These are phyloP conservation scores for Acleris cristana DNA, from an alignment of 2,888 invertebrate species.

Conservation along the genomic window DNA sequence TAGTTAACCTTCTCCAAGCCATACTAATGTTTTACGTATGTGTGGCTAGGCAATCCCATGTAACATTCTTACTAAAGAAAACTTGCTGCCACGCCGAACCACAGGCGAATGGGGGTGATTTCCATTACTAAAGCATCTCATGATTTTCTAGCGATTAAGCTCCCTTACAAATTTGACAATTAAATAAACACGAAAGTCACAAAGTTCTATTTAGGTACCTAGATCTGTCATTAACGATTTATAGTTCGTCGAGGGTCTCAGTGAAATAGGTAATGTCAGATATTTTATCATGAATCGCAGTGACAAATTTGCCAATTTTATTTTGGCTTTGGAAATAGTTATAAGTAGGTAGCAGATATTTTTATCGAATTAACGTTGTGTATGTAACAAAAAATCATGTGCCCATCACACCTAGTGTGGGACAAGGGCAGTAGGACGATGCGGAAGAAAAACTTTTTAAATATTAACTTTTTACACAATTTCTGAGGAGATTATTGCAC, in stretches of 20 bases:
- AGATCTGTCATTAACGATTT: not conserved
- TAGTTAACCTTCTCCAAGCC: conserved; percentile 90
- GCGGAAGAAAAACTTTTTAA: no score
- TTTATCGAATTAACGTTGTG: conserved; percentile 4
- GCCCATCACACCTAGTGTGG: no score
- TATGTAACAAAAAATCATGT: no score
- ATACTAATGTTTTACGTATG: conserved; percentile 90
- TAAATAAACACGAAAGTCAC: conserved; percentile 6
- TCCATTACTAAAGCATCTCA: conserved; percentile 41
- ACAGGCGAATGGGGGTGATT: conserved; percentile 87
- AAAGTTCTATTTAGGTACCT: not conserved
- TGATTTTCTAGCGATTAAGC: not conserved
- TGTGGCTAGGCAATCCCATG: conserved; percentile 90
- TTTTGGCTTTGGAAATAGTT: not conserved
- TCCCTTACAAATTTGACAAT: not conserved
- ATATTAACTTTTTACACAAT: no score
- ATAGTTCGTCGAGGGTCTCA: no score
- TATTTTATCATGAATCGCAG: no score
- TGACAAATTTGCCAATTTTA: no score
- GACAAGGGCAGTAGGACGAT: no score
- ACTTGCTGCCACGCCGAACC: conserved; percentile 91
- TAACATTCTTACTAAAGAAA: conserved; percentile 90
- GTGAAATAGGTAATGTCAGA: no score
- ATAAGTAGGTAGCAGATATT: conserved; percentile 8
- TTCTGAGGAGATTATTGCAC: conserved; percentile 6